Conservation (phyloP, 1,140 invertebrate genomes). For the Globodera ellingtonae region DNA sequence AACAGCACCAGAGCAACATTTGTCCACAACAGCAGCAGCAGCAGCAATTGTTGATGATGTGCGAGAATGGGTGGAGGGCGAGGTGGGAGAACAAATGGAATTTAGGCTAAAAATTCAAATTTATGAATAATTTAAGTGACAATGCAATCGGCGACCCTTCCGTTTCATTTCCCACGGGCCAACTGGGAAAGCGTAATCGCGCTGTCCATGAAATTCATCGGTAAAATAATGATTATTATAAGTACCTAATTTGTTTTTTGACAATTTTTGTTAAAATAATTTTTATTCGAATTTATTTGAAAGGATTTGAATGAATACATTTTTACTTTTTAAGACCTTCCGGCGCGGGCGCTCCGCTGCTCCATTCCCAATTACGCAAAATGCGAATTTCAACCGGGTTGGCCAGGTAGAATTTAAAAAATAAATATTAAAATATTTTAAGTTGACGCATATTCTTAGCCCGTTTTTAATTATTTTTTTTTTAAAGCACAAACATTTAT, state of each 20-base stretch:
- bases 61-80: constrained; percentile 4
- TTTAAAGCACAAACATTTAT: too few species aligned
- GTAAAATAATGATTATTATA: constrained; percentile 18
- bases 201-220: constrained; percentile 43
- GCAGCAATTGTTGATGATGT: constrained; percentile 11
- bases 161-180: constrained; percentile 52
- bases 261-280: neutral
- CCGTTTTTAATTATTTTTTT: too few species aligned
- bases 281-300: too few species aligned
- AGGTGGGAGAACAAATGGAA: neutral
- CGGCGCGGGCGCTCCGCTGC: constrained; percentile 31
- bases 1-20: neutral
- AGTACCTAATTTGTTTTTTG: neutral
- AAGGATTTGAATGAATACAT: too few species aligned
- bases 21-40: neutral
- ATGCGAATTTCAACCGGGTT: constrained; percentile 41
- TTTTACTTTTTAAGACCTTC: constrained; percentile 40
- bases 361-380: constrained; percentile 45
- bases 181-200: constrained; percentile 43
- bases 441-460: too few species aligned
- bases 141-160: constrained; percentile 55
- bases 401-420: neutral
- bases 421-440: too few species aligned
- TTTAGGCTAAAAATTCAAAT: constrained; percentile 2
- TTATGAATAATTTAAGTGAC: constrained; percentile 36